A percentile compares a stretch with the other conserved stretches of the same genome.
Conservation (phyloP, 1,140 invertebrate genomes). For the Oncopodura yosiiana region DNA sequence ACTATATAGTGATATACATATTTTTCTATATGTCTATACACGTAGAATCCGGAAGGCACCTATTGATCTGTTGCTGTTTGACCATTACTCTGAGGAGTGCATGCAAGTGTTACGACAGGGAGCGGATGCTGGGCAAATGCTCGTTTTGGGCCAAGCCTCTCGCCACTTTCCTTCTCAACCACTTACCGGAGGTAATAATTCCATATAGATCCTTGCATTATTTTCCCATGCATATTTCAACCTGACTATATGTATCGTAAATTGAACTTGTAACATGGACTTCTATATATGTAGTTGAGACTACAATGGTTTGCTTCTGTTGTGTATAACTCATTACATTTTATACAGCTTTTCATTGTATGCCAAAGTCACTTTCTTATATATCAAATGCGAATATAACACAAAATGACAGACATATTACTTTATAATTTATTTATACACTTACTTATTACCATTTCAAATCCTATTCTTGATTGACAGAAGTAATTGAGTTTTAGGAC, state of each 20-base stretch:
- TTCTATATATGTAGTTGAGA: neutral
- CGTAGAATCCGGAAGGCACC: slow-evolving; percentile 16
- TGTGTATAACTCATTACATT: too few species aligned
- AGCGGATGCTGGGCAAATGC: neutral
- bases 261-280: neutral
- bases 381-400: too few species aligned
- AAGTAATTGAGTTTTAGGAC: too few species aligned
- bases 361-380: neutral
- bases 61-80: slow-evolving; percentile 18
- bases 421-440: too few species aligned
- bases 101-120: neutral
- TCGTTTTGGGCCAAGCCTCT: neutral
- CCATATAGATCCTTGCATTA: too few species aligned
- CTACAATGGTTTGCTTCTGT: neutral
- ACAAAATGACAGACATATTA: too few species aligned
- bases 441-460: too few species aligned
- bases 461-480: too few species aligned
- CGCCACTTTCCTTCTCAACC: neutral
- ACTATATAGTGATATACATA: too few species aligned
- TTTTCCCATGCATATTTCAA: too few species aligned
- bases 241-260: neutral
- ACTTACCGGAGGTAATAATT: slow-evolving; percentile 8
- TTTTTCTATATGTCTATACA: too few species aligned
- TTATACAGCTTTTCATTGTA: too few species aligned
- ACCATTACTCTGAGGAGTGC: neutral